Conservation (phyloP, 2,113 vertebrate genomes). For the Proteles cristata region DNA sequence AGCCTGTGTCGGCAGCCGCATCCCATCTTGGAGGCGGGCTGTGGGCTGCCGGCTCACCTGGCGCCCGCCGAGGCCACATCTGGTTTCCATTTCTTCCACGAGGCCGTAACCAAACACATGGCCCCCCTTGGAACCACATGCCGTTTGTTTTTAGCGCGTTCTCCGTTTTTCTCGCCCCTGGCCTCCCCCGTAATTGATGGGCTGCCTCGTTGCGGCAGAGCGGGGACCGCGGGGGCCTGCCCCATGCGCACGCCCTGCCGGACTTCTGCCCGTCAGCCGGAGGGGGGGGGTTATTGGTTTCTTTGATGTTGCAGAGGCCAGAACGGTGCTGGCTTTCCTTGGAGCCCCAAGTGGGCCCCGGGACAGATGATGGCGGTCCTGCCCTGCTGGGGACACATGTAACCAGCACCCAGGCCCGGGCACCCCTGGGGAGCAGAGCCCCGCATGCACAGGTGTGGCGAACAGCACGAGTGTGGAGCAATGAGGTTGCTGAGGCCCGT, state of each 20-base stretch:
- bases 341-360: slow-evolving; percentile 68
- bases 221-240: neutral
- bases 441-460: rapidly evolving
- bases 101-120: neutral
- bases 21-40: slow-evolving; percentile 65
- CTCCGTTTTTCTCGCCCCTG: neutral
- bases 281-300: slow-evolving; percentile 72
- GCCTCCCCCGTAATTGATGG: neutral
- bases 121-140: neutral
- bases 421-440: neutral
- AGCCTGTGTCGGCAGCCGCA: slow-evolving; percentile 75
- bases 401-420: slow-evolving; percentile 66
- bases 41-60: slow-evolving; percentile 66
- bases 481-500: neutral
- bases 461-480: neutral
- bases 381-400: slow-evolving; percentile 74
- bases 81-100: slow-evolving; percentile 51
- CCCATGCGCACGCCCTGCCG: neutral
- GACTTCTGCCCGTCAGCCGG: neutral
- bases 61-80: slow-evolving; percentile 60
- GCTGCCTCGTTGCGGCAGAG: neutral
- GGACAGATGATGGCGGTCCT: slow-evolving; percentile 78
- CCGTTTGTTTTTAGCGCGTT: neutral
- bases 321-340: slow-evolving; percentile 76
- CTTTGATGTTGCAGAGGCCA: slow-evolving; percentile 80